phyloP scores from a whole-genome alignment of 53 echinoderm and acorn worm genomes.

The Arbacia lixula region DNA sequence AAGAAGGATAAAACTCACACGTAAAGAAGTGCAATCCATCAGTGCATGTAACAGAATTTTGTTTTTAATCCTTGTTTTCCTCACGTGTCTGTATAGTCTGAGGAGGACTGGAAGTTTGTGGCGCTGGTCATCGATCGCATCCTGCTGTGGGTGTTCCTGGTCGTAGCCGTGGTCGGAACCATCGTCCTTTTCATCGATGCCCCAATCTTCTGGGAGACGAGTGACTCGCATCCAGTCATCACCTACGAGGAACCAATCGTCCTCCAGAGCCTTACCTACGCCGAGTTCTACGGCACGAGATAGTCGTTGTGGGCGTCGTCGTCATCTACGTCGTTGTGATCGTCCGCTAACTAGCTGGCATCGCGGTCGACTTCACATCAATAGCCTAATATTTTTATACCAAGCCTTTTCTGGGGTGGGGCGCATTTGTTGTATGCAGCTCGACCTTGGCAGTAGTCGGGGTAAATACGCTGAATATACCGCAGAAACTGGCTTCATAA shows the following conservation, averaged over 20 bases:
- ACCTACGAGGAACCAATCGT: slow-evolving; percentile 73
- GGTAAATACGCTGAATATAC: too few species aligned
- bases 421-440: too few species aligned
- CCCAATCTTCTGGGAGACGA: slow-evolving; percentile 78
- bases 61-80: neutral
- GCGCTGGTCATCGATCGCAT: slow-evolving; percentile 88
- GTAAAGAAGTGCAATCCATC: neutral
- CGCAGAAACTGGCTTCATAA: too few species aligned
- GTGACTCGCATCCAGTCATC: slow-evolving; percentile 54
- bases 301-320: neutral
- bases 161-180: slow-evolving; percentile 72
- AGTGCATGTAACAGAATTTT: neutral
- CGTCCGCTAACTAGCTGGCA: too few species aligned
- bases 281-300: neutral
- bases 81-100: slow-evolving; percentile 58
- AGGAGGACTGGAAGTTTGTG: slow-evolving; percentile 90
- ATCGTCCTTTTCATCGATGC: slow-evolving; percentile 74
- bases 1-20: too few species aligned
- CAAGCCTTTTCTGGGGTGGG: too few species aligned
- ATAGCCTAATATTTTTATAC: too few species aligned
- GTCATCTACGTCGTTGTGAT: too few species aligned
- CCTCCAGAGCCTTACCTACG: slow-evolving; percentile 13
- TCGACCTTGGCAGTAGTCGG: too few species aligned
- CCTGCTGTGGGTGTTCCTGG: slow-evolving; percentile 81
- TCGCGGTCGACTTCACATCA: too few species aligned